A percentile compares a stretch with the other conserved stretches of the same genome.
phyloP scores from a whole-genome alignment of 2,797 vertebrate species.

The Channa striata region DNA sequence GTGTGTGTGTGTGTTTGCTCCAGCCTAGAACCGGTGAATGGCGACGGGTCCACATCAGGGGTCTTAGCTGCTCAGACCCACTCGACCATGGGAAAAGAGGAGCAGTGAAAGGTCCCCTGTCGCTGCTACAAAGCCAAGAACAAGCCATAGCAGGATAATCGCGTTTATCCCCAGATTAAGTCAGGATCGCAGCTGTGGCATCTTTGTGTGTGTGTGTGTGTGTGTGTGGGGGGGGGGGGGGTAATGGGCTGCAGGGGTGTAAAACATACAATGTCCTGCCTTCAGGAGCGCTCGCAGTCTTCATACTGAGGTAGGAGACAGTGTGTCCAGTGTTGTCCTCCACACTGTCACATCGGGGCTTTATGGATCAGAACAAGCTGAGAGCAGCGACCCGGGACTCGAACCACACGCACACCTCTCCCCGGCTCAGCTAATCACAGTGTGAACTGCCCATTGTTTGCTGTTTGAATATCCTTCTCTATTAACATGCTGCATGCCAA shows the following conservation, averaged over 20 bases:
- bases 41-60: constrained; percentile 83
- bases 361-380: background rate
- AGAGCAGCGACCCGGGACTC: too few species aligned
- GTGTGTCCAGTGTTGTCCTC: background rate
- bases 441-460: constrained; percentile 3
- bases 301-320: constrained; percentile 14
- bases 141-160: constrained; percentile 91
- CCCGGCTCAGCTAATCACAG: background rate
- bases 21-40: constrained; percentile 65
- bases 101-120: constrained; percentile 90
- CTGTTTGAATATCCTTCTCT: constrained; percentile 26
- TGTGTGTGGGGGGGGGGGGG: constrained; percentile 61
- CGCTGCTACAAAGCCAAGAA: constrained; percentile 92
- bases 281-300: constrained; percentile 44
- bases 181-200: constrained; percentile 89
- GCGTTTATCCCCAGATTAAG: constrained; percentile 95
- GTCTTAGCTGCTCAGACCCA: constrained; percentile 88
- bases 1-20: constrained; percentile 37
- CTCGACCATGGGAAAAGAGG: constrained; percentile 88
- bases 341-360: background rate
- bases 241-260: constrained; percentile 41
- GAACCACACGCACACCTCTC: constrained; percentile 1
- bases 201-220: too few species aligned
- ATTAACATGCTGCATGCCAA: constrained; percentile 55
- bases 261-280: constrained; percentile 77